A percentile compares a stretch with the other conserved stretches of the same genome.
Evolutionary conservation across 1,140 invertebrate genomes (phyloP).

Genomic region (Palaemon carinicauda): DNA sequence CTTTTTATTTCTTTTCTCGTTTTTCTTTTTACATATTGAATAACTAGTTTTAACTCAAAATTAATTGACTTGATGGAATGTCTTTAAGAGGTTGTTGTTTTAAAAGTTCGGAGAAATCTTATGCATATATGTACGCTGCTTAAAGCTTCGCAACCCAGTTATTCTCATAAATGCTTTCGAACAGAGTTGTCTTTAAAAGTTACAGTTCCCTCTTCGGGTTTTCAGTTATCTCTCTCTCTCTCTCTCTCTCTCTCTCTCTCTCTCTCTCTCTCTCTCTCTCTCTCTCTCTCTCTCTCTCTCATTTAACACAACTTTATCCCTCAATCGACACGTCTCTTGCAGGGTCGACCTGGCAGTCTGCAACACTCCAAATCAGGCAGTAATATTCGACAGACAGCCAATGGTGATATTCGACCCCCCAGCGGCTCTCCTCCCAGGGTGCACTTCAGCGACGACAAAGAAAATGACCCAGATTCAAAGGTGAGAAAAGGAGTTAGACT

Average conservation of each 20-base stretch:
- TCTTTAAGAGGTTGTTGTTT: too few species aligned
- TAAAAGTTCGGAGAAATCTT: too few species aligned
- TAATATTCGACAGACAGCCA: conserved; percentile 36
- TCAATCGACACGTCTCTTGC: neutral
- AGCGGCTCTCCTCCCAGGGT: conserved; percentile 62
- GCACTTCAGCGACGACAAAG: conserved; percentile 65
- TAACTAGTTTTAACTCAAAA: too few species aligned
- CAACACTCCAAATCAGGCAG: conserved; percentile 55
- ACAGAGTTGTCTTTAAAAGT: neutral
- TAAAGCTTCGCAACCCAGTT: too few species aligned
- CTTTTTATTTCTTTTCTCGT: too few species aligned
- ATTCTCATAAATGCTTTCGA: too few species aligned
- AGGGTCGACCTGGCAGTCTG: conserved; percentile 34
- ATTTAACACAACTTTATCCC: too few species aligned
- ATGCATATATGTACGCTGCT: too few species aligned
- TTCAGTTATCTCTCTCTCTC: neutral
- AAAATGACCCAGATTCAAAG: conserved; percentile 63
- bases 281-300: neutral
- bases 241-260: neutral
- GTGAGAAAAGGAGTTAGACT: conserved; percentile 59
- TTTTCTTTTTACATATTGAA: too few species aligned
- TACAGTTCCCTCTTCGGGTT: neutral
- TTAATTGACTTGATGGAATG: too few species aligned
- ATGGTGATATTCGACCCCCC: conserved; percentile 66
- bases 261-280: neutral